phyloP scores from a whole-genome alignment of 2,113 vertebrate species.

The Choloepus hoffmanni region DNA sequence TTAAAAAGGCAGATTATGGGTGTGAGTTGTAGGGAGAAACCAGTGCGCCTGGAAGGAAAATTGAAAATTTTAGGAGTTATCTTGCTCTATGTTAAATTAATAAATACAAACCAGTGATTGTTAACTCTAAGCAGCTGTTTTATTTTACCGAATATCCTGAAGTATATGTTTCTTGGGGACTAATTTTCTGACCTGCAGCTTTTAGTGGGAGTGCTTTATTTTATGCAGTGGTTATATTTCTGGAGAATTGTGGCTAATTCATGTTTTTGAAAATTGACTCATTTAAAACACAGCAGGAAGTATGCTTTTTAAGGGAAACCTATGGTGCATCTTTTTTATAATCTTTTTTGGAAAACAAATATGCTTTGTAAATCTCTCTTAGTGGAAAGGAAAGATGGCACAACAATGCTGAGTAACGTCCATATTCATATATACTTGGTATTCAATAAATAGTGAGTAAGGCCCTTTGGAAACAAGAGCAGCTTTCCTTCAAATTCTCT shows the following conservation, averaged over 20 bases:
- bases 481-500: neutral
- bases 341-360: constrained; percentile 47
- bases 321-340: constrained; percentile 26
- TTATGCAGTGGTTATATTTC: constrained; percentile 40
- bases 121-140: constrained; percentile 44
- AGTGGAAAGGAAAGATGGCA: neutral
- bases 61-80: neutral
- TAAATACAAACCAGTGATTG: constrained; percentile 36
- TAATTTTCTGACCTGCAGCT: neutral
- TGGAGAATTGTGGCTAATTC: constrained; percentile 53
- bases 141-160: constrained; percentile 24
- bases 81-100: constrained; percentile 39
- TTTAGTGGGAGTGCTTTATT: constrained; percentile 39
- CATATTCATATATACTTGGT: neutral
- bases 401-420: neutral
- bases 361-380: constrained; percentile 48
- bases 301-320: constrained; percentile 63
- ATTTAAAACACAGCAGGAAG: constrained; percentile 66
- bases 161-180: constrained; percentile 16
- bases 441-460: neutral
- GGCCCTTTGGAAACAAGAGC: neutral
- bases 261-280: constrained; percentile 70
- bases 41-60: neutral
- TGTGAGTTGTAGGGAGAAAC: neutral
- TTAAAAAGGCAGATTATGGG: neutral